Base-by-base conservation (phyloP, 2,797 vertebrate species). In the Moxostoma hubbsi region DNA sequence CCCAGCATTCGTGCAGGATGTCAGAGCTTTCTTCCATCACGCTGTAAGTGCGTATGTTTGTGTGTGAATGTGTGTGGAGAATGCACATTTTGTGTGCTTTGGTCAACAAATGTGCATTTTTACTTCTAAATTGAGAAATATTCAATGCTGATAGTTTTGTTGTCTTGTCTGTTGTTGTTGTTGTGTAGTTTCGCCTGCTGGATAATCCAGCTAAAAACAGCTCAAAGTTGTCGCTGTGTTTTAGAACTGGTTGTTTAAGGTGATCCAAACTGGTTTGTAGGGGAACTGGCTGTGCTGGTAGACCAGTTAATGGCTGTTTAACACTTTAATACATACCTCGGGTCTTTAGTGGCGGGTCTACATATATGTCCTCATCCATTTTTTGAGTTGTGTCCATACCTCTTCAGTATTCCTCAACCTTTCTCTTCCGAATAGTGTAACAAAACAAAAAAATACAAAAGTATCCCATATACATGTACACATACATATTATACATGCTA, bases 21-120 rank as follows among this genome's bases (percentile, higher is more conserved):
- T 98, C 98, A 97, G 97, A 98, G 93, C 97, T 99, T 93, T 98
- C 97, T 92, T 93, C 96, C 95, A 98, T 99, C 94, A 99, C 98
- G 90, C 95, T 99, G 97, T 99, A 98, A 99, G 98, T 99, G 95
- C 92, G 92, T 88, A 75, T 80, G 75, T 73, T 73, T 80, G 83
- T 85, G 81, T 76, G 69, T 75, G 75, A 76, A 81, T 65, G 81
- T 79, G 80, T 53, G 7, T 75, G 79, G 67, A 83, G 81, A 77
- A 54, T 79, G 74, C 62, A 71, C 13, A 68, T 63, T 36, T 64
- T 50, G 78, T 62, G 80, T 9, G 49, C 55, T 69, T 77, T 90
- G 58, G 51, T 7, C 36, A 15, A 10, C 58, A 57, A 49, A 70
- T 65, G 61, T 79, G 61, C 67, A 11, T 63, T 61, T 70, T 53